Conservation (phyloP, 2,797 vertebrate species). For the Epinephelus coioides region DNA sequence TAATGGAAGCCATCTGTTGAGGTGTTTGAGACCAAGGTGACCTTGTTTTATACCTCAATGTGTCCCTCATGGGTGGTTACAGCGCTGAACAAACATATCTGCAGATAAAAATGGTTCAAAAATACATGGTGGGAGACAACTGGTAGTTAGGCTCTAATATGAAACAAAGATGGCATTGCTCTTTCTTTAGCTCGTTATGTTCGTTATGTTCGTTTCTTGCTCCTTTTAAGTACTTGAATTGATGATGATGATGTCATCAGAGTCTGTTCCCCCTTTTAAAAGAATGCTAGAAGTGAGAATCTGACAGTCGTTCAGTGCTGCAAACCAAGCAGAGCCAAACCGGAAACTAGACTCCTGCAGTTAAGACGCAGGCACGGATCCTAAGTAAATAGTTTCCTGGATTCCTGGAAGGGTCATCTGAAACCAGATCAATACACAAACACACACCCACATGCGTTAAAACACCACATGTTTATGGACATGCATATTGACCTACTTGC, state of each 20-base stretch:
- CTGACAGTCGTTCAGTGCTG: not conserved
- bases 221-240: not conserved
- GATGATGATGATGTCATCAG: not conserved
- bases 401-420: conserved; percentile 15
- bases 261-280: not conserved
- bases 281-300: not conserved
- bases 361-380: not conserved
- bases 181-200: too few species aligned
- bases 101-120: not conserved
- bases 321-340: not conserved
- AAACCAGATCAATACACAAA: conserved; percentile 13
- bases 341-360: conserved; percentile 5
- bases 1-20: not conserved
- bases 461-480: not conserved
- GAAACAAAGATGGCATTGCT: too few species aligned
- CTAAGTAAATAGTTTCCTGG: not conserved
- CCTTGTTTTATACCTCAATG: not conserved
- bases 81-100: not conserved
- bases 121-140: too few species aligned
- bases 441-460: not conserved
- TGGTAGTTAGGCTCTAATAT: too few species aligned
- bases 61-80: not conserved
- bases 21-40: not conserved
- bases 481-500: not conserved
- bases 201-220: too few species aligned